Percentiles rank a stretch among this genome's conserved stretches.
Evolutionary conservation across 1,140 invertebrate genomes (phyloP).

Genomic region (Triops cancriformis): DNA sequence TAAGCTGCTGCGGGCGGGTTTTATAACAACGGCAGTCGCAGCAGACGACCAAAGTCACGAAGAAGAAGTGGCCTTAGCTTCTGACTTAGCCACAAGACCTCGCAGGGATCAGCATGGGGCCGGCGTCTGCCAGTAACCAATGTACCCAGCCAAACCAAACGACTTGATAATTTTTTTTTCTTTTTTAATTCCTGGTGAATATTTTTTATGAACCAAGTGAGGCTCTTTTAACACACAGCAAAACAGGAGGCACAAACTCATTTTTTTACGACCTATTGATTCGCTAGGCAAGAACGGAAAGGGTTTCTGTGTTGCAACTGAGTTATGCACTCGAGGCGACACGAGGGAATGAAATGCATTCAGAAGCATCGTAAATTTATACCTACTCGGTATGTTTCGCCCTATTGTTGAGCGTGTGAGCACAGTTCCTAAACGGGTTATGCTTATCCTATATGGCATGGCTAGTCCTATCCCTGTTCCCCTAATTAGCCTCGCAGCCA

Average conservation of each 20-base stretch:
- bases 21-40: constrained; percentile 10
- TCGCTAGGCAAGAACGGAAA: background rate
- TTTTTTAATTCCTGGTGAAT: background rate
- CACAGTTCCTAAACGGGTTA: background rate
- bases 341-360: background rate
- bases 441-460: background rate
- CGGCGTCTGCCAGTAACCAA: constrained; percentile 8
- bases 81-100: constrained; percentile 9
- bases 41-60: constrained; percentile 12
- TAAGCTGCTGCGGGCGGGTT: constrained; percentile 8
- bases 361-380: background rate
- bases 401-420: background rate
- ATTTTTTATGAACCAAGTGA: background rate
- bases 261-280: constrained; percentile 7
- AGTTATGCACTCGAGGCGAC: background rate
- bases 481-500: constrained; percentile 4
- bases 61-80: constrained; percentile 10
- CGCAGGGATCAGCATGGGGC: background rate
- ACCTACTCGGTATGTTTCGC: background rate
- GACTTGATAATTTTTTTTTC: background rate
- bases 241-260: background rate
- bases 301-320: background rate
- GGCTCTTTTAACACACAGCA: background rate
- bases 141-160: constrained; percentile 9
- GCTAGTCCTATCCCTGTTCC: background rate